Evolutionary conservation across 2,797 vertebrate genomes (phyloP).

Genomic region (Mormyrops boulengeri): DNA sequence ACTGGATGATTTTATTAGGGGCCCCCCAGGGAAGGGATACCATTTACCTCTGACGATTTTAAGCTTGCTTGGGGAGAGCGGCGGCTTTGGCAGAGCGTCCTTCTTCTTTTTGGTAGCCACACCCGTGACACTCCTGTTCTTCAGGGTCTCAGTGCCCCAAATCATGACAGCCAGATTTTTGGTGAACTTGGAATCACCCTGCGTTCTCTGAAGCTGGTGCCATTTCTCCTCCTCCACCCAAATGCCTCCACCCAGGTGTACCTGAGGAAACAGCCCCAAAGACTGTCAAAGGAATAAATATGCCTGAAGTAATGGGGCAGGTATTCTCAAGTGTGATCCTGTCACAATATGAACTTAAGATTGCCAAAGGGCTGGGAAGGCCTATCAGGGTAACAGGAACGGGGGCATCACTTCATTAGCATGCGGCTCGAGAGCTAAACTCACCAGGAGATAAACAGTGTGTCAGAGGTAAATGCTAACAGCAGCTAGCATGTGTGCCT

Average conservation of each 20-base stretch:
- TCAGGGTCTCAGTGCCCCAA: conserved; percentile 98
- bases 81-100: conserved; percentile 93
- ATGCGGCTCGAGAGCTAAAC: background rate
- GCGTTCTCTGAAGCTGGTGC: conserved; percentile 97
- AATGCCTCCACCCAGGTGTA: conserved; percentile 94
- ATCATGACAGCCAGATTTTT: conserved; percentile 99
- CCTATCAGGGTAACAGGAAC: background rate
- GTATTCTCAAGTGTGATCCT: background rate
- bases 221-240: conserved; percentile 99
- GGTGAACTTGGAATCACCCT: conserved; percentile 99
- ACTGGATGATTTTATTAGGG: background rate
- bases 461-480: conserved; percentile 2
- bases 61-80: conserved; percentile 95
- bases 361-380: background rate
- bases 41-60: conserved; percentile 93
- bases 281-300: background rate
- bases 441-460: background rate
- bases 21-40: background rate
- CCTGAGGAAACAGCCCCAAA: conserved; percentile 54
- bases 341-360: background rate
- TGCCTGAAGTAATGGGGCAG: background rate
- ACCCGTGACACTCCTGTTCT: conserved; percentile 96
- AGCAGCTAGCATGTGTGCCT: conserved; percentile 29
- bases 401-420: background rate
- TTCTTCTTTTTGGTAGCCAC: conserved; percentile 99